Conservation (phyloP, 1,140 invertebrate species). For the Forficula auricularia region DNA sequence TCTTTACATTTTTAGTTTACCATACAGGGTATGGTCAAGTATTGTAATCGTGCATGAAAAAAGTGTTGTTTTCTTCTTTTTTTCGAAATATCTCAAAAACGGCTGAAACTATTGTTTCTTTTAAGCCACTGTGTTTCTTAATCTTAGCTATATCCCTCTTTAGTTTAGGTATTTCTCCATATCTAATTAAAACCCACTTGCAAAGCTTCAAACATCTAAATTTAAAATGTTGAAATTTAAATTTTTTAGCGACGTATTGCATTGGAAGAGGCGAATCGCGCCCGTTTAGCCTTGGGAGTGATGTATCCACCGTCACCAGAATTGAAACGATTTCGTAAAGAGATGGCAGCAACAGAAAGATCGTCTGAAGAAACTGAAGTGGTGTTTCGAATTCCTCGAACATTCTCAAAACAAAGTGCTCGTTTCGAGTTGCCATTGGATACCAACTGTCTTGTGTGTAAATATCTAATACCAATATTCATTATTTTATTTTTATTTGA, state of each 20-base stretch:
- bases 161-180: too few species aligned
- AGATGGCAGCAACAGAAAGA: constrained; percentile 24
- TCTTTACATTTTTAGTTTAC: too few species aligned
- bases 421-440: constrained; percentile 45
- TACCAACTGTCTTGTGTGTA: constrained; percentile 33
- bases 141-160: too few species aligned
- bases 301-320: constrained; percentile 1
- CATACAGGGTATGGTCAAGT: too few species aligned
- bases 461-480: constrained; percentile 8
- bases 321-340: constrained; percentile 14
- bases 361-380: constrained; percentile 27
- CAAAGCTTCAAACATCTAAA: constrained; percentile 10
- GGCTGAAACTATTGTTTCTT: too few species aligned
- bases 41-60: too few species aligned
- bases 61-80: too few species aligned
- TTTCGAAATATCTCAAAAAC: too few species aligned
- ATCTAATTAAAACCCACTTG: constrained; percentile 8
- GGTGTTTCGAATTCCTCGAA: constrained; percentile 37
- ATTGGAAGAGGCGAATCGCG: constrained; percentile 34
- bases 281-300: constrained; percentile 19
- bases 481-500: constrained; percentile 9
- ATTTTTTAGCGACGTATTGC: constrained; percentile 33
- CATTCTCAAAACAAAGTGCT: constrained; percentile 41
- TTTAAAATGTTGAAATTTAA: constrained; percentile 8
- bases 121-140: too few species aligned